These are phyloP conservation scores for Anoplophora glabripennis DNA, from an alignment of 1,140 invertebrate species.

Conservation along the genomic window DNA sequence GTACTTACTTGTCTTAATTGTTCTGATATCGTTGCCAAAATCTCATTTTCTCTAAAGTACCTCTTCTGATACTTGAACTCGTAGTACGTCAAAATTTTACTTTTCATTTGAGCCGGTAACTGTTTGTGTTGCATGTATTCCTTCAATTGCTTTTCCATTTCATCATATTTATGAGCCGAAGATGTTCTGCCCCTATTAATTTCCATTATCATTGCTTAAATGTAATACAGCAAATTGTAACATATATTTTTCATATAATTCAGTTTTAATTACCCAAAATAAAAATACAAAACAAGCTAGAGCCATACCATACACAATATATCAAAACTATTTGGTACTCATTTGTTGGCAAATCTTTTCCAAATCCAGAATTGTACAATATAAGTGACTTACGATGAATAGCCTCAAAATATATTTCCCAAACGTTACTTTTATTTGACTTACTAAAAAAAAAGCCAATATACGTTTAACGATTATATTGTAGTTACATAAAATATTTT, in stretches of 20 bases:
- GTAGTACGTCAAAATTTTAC: constrained; percentile 41
- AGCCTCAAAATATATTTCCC: constrained; percentile 11
- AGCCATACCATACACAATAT: constrained; percentile 35
- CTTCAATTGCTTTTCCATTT: constrained; percentile 41
- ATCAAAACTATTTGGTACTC: constrained; percentile 30
- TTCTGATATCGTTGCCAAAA: constrained; percentile 50
- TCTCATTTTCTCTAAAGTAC: constrained; percentile 49
- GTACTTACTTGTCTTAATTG: constrained; percentile 45
- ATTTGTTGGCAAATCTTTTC: constrained; percentile 23
- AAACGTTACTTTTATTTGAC: background rate
- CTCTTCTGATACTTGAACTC: constrained; percentile 50
- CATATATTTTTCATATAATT: background rate
- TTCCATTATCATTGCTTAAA: constrained; percentile 38
- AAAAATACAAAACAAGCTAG: constrained; percentile 36
- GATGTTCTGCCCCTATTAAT: constrained; percentile 37
- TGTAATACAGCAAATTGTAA: constrained; percentile 2
- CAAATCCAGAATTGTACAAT: constrained; percentile 36
- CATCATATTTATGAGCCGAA: constrained; percentile 39
- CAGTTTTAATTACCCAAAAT: constrained; percentile 31
- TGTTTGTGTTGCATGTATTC: constrained; percentile 47
- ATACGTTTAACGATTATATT: too few species aligned
- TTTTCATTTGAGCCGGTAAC: constrained; percentile 38
- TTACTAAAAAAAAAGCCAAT: constrained; percentile 9
- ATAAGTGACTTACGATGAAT: constrained; percentile 29
- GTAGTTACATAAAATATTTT: too few species aligned